These are phyloP conservation scores for Zophobas atratus DNA, from an alignment of 1,140 invertebrate genomes.

Conservation along the genomic window DNA sequence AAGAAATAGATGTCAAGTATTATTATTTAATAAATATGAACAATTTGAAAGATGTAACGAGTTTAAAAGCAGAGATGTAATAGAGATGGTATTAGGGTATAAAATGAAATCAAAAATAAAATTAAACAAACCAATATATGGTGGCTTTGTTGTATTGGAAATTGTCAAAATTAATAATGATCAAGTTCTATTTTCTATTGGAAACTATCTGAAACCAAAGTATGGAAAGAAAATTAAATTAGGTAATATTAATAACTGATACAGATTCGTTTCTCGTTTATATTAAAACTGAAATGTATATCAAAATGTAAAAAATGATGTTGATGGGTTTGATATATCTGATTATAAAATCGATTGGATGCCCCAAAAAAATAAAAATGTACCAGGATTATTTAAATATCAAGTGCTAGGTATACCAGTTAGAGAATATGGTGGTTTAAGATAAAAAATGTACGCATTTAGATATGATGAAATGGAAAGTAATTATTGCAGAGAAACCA, in stretches of 20 bases:
- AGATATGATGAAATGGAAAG: conserved; percentile 2
- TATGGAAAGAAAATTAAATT: conserved; percentile 1
- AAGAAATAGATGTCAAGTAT: conserved; percentile 3
- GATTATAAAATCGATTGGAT: conserved; percentile 39
- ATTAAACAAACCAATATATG: conserved; percentile 3
- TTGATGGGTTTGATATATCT: conserved; percentile 2
- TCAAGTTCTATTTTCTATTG: conserved; percentile 1
- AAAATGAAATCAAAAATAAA: background rate
- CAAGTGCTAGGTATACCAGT: conserved; percentile 16
- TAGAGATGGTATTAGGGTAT: background rate
- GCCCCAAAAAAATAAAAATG: conserved; percentile 40
- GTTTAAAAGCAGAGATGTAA: background rate
- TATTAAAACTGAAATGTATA: background rate
- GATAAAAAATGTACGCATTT: conserved; percentile 18
- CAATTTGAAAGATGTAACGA: background rate
- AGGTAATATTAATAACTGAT: background rate
- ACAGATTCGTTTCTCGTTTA: conserved; percentile 1
- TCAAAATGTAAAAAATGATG: conserved; percentile 1
- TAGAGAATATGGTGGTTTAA: conserved; percentile 13
- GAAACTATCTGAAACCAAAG: background rate
- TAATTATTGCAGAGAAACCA: conserved; percentile 10
- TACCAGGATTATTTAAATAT: conserved; percentile 39
- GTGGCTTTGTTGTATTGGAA: conserved; percentile 2
- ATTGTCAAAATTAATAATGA: conserved; percentile 3
- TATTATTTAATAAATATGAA: conserved; percentile 1